phyloP scores from a whole-genome alignment of 2,888 invertebrate species.

The Tryphoninae sp. region DNA sequence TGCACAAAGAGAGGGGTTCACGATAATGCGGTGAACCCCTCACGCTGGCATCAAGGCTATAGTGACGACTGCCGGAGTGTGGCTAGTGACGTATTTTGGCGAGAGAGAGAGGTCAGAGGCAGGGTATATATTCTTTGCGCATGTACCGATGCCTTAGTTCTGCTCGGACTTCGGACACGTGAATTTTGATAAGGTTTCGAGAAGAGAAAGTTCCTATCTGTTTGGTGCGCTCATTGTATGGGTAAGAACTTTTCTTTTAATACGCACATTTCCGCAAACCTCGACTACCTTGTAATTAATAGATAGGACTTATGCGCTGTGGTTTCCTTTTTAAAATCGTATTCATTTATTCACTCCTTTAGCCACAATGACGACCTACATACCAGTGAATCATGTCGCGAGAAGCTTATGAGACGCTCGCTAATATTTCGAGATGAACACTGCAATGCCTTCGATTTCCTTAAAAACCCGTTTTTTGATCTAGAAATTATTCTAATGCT shows the following conservation, averaged over 20 bases:
- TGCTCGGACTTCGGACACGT: slow-evolving; percentile 77
- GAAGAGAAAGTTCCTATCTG: slow-evolving; percentile 79
- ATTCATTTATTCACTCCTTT: slow-evolving; percentile 21
- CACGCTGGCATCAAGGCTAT: slow-evolving; percentile 50
- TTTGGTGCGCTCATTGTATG: slow-evolving; percentile 81
- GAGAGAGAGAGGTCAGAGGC: slow-evolving; percentile 51
- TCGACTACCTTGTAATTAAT: not conserved
- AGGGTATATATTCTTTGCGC: slow-evolving; percentile 75
- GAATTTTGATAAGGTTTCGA: slow-evolving; percentile 69
- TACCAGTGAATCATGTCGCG: slow-evolving; percentile 31
- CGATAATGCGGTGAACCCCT: slow-evolving; percentile 14
- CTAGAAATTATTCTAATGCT: not conserved
- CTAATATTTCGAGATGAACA: not conserved
- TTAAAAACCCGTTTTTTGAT: not conserved
- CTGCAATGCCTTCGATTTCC: not conserved
- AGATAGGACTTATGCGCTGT: not conserved
- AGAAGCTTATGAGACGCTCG: not conserved
- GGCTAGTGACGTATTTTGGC: slow-evolving; percentile 50
- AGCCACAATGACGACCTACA: slow-evolving; percentile 47
- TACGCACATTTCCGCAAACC: slow-evolving; percentile 1
- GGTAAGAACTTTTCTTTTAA: slow-evolving; percentile 72
- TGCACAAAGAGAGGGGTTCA: not conserved
- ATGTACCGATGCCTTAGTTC: slow-evolving; percentile 75
- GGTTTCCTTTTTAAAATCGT: not conserved
- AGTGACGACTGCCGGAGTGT: slow-evolving; percentile 27